A percentile compares a stretch with the other conserved stretches of the same genome.
phyloP scores from a whole-genome alignment of 2,888 invertebrate species.

The Sialis fuliginosa region DNA sequence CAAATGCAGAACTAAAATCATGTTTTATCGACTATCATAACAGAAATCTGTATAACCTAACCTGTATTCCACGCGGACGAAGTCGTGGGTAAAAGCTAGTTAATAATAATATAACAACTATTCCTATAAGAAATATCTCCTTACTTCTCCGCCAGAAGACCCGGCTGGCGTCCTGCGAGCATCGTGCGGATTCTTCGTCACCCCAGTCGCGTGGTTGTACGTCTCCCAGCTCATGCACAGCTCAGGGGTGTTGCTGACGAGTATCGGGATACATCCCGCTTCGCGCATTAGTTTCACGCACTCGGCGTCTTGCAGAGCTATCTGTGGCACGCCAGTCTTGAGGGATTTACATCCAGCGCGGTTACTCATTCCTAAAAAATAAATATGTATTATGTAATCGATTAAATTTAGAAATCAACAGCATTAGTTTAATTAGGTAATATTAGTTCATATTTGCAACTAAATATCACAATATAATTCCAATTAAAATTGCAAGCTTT shows the following conservation, averaged over 20 bases:
- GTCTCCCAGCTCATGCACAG: slow-evolving; percentile 80
- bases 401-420: neutral
- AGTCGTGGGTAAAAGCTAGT: no score
- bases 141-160: slow-evolving; percentile 76
- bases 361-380: slow-evolving; percentile 41
- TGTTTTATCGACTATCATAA: no score
- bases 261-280: slow-evolving; percentile 66
- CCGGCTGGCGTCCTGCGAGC: slow-evolving; percentile 59
- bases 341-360: slow-evolving; percentile 52
- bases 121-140: slow-evolving; percentile 9
- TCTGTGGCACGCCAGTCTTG: slow-evolving; percentile 24
- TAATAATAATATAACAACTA: no score
- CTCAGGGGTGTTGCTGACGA: slow-evolving; percentile 76
- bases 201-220: slow-evolving; percentile 57
- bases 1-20: no score
- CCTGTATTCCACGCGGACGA: no score
- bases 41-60: no score
- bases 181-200: slow-evolving; percentile 71
- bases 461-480: neutral
- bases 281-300: slow-evolving; percentile 39
- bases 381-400: slow-evolving; percentile 12
- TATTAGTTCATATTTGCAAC: neutral
- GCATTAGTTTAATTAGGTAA: neutral
- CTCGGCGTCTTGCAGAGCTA: slow-evolving; percentile 47
- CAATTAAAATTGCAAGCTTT: no score